Base-by-base conservation (phyloP, 2,113 vertebrate species). In the Galemys pyrenaicus region DNA sequence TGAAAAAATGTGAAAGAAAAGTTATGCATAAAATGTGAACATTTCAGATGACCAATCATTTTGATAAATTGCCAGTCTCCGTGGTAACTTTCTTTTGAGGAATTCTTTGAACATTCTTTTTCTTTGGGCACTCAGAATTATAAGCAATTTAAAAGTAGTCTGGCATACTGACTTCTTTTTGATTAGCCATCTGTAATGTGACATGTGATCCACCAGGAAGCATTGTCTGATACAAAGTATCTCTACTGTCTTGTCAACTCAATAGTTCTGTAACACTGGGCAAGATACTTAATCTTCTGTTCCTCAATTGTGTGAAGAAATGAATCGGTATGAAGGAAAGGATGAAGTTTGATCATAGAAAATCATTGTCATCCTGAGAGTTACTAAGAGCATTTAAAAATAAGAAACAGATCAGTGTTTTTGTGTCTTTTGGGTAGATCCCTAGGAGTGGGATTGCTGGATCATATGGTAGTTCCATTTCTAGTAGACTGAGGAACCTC, bases 71-170 rank as follows among this genome's bases (percentile, higher is more conserved):
- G 93, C 3, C 49, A 95, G 2, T 92, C 30, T 95, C 94, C 13
- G 3, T 17, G 95, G 44, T 62, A 96, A 71, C 41, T 96, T 96
- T 96, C 37, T 95, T 95, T 98, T 77, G 60, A 92, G 62, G 74
- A 91, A 94, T 62, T 96, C 94, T 93, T 95, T 71, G 95, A 96
- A 54, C 17, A 56, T 94, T 96, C 92, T 37, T 74, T 79, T 90
- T 89, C 28, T 92, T 51, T 94, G 82, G 90, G 74, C 20, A n/a
- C 62, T 46, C 37, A 54, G 44, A 80, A 95, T 67, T 82, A 35
- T 87, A 93, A 94, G 15, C 20, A 58, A 8, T 88, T 96, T 87
- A 70, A 96, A 96, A 97, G 68, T 58, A 68, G 44, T 37, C 13
- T 90, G n/a, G 8, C n/a, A 91, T 77, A 88, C 51, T 37, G 44